These are phyloP conservation scores for Naso thynnoides DNA, from an alignment of 2,797 vertebrate genomes.

Conservation along the genomic window DNA sequence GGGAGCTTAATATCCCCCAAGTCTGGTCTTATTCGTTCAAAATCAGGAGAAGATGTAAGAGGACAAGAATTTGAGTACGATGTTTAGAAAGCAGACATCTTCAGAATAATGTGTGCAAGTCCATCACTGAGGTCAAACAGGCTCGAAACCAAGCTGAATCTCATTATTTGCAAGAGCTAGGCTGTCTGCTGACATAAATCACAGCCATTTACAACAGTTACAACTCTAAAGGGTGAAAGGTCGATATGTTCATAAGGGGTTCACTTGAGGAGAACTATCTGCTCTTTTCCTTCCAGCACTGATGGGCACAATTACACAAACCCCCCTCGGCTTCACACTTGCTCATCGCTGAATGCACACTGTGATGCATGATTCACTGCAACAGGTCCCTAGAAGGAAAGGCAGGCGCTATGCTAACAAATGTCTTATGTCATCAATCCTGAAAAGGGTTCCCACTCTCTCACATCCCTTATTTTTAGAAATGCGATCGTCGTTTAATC, in stretches of 20 bases:
- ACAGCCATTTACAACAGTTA: conserved; percentile 13
- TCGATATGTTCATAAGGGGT: conserved; percentile 15
- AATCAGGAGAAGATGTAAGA: not conserved
- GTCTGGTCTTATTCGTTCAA: not conserved
- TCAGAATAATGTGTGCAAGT: conserved; percentile 12
- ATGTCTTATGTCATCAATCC: conserved; percentile 44
- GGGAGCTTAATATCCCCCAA: not conserved
- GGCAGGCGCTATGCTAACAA: conserved; percentile 51
- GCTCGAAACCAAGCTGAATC: conserved; percentile 12
- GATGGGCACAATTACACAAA: conserved; percentile 18
- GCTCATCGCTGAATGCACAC: conserved; percentile 16
- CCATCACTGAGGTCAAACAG: conserved; percentile 18
- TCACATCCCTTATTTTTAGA: conserved; percentile 69
- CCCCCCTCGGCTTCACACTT: conserved; percentile 15
- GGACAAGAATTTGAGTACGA: not conserved
- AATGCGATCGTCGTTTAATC: conserved; percentile 39
- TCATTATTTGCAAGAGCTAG: conserved; percentile 33
- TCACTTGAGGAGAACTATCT: not conserved
- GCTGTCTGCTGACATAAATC: conserved; percentile 12
- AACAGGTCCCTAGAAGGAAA: conserved; percentile 68
- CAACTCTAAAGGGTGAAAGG: conserved; percentile 29
- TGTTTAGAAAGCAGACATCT: conserved; percentile 5
- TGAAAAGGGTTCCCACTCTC: conserved; percentile 43
- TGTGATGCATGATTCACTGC: conserved; percentile 25
- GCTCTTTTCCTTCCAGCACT: not conserved